Evolutionary conservation across 2,888 invertebrate genomes (phyloP), one percentile per base, ranked within the genome.

Genomic region (Drosophila histrio): DNA sequence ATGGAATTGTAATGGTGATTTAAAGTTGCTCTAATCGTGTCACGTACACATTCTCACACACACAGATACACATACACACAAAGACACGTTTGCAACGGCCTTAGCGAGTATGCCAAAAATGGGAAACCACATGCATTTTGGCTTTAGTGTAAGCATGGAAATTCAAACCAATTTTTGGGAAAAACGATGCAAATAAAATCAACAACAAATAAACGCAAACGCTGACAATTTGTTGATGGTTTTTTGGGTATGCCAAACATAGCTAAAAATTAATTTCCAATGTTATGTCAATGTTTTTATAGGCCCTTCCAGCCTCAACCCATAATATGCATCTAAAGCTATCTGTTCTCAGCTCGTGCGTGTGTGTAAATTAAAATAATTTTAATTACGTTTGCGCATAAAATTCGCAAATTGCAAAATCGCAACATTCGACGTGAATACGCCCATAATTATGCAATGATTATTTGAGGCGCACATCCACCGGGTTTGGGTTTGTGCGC

Each of bases 221-320:
- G 63, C 72, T 75, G 88, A 87, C 88, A 82, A 82, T 82, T 82
- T 85, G 81, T 70, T 82, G 81, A 87, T 72, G 79, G 62, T 58
- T 81, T 80, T 81, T 65, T 52, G 52, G 61, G 36, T 43, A 24
- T 38, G 43, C 49, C 62, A 65, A 66, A 59, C 47, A 79, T 60
- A 49, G 79, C 72, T 60, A 61, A 63, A 85, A 87, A 84, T 87
- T 68, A 87, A 81, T 87, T 84, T 81, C 47, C 68, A 78, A 81
- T 81, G 74, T 66, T 68, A 65, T 68, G 58, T 66, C 83, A 53
- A 60, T 67, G 57, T 56, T 58, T 56, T 46, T 43, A 22, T 36
- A 34, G 24, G 43, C 19, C 50, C 43, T 15, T 26, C 43, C 19
- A 50, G 11, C 15, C 24, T 2, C 36, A 8, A 1, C 21, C n/a